A percentile compares a stretch with the other conserved stretches of the same genome.
Conservation (phyloP, 2,888 invertebrate species). For the Teleogryllus oceanicus region DNA sequence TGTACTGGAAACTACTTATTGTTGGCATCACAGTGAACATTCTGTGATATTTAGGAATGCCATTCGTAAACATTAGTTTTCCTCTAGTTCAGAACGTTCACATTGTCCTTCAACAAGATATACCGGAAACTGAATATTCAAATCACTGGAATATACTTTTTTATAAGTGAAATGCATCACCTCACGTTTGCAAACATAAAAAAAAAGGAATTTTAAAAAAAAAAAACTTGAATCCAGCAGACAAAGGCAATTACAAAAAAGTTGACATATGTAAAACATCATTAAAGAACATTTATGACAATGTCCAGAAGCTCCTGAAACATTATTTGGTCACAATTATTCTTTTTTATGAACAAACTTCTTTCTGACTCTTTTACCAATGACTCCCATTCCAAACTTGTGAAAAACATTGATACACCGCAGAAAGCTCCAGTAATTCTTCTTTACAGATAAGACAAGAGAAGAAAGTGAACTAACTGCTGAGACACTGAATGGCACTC, state of each 20-base stretch:
- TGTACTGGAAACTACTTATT: not conserved
- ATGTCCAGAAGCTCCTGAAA: too few relatives aligned
- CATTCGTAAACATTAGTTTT: not conserved
- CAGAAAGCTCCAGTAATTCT: not conserved
- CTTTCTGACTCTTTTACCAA: not conserved
- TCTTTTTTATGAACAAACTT: too few relatives aligned
- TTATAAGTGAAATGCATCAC: too few relatives aligned
- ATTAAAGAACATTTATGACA: too few relatives aligned
- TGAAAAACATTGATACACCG: not conserved
- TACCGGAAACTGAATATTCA: too few relatives aligned
- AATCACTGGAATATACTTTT: too few relatives aligned
- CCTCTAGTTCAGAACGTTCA: not conserved
- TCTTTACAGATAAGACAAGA: not conserved
- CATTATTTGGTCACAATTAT: too few relatives aligned
- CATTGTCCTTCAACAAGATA: not conserved
- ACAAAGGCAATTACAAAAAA: too few relatives aligned
- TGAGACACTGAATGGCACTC: constrained; percentile 31
- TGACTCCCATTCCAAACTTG: not conserved
- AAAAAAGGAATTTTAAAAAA: too few relatives aligned
- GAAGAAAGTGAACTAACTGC: not conserved
- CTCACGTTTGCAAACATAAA: too few relatives aligned
- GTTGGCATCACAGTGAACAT: constrained; percentile 18
- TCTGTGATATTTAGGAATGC: not conserved
- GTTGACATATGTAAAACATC: too few relatives aligned
- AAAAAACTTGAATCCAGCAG: too few relatives aligned